Evolutionary conservation across 2,113 vertebrate species (phyloP), one percentile per base, ranked within the genome.

Genomic region (Cricetomys ansorgei): DNA sequence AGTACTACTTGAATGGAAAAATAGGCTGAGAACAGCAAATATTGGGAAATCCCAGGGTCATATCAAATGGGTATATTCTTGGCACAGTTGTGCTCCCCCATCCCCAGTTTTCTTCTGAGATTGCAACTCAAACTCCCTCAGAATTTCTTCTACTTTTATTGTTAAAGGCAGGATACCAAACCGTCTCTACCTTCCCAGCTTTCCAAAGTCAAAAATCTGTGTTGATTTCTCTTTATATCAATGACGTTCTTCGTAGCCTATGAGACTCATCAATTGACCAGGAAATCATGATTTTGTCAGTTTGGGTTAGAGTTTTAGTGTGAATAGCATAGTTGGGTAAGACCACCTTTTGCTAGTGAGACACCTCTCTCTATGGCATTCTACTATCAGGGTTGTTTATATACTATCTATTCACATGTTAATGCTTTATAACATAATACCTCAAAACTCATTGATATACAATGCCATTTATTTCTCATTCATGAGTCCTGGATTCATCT

Each of bases 401-500:
- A 29, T 83, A 72, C 69, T 96, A 91, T 57, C 87, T 62, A 88
- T 65, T 75, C 55, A 77, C 65, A 94, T 40, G 62, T 25, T 85
- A 93, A 85, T 73, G 34, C 70, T 91, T 70, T 34, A 31, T 80
- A 92, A 83, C 48, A 90, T 83, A 53, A 5, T 25, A 86, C 59
- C 25, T 75, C 79, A 81, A 96, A 65, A 81, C n/a, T 40, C 17
- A 65, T 10, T 64, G 43, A 57, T 64, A 17, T 69, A 86, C 5
- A 92, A 11, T 43, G 83, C 81, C 40, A 77, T 72, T 85, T 50
- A 69, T 79, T 67, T 95, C 23, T 88, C 79, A 88, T 27, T 80
- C 34, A 72, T 43, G 21, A 0, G 9, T 65, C 25, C 57, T 83
- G 6, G n/a, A 17, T 48, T 65, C 73, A 43, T n/a, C 88, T 57